Percentiles rank a stretch among this genome's conserved stretches.
phyloP scores from a whole-genome alignment of 1,140 invertebrate species.

The Drosophila burlai region DNA sequence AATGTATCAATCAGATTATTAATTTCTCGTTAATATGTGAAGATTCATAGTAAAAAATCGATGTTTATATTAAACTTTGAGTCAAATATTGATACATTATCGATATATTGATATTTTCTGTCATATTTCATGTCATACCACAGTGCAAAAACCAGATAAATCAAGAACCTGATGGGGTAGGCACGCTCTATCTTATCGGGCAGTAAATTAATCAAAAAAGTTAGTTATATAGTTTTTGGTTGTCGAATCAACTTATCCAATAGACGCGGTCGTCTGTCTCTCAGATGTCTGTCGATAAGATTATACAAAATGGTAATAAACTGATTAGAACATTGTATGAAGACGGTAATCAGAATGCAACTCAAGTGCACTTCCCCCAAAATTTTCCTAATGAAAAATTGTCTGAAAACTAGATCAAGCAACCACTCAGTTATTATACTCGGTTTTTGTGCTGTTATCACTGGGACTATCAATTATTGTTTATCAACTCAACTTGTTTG shows the following conservation, averaged over 20 bases:
- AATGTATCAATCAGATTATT: background rate
- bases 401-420: background rate
- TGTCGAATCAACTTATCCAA: slow-evolving; percentile 14
- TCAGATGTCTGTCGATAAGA: slow-evolving; percentile 11
- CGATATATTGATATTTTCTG: background rate
- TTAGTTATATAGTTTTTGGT: background rate
- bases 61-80: background rate
- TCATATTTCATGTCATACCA: too few relatives aligned
- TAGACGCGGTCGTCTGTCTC: background rate
- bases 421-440: background rate
- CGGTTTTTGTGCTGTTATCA: background rate
- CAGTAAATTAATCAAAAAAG: background rate
- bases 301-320: slow-evolving; percentile 6
- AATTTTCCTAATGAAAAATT: background rate
- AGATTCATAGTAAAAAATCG: too few relatives aligned
- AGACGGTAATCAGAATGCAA: background rate
- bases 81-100: background rate
- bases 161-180: slow-evolving; percentile 1
- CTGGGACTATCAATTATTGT: background rate
- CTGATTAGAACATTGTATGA: slow-evolving; percentile 1
- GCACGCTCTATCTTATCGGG: slow-evolving; percentile 12
- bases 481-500: slow-evolving; percentile 9
- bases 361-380: background rate
- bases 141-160: background rate
- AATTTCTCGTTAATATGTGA: too few relatives aligned